phyloP scores from a whole-genome alignment of 1,140 invertebrate genomes.

The Lepeophtheirus salmonis region DNA sequence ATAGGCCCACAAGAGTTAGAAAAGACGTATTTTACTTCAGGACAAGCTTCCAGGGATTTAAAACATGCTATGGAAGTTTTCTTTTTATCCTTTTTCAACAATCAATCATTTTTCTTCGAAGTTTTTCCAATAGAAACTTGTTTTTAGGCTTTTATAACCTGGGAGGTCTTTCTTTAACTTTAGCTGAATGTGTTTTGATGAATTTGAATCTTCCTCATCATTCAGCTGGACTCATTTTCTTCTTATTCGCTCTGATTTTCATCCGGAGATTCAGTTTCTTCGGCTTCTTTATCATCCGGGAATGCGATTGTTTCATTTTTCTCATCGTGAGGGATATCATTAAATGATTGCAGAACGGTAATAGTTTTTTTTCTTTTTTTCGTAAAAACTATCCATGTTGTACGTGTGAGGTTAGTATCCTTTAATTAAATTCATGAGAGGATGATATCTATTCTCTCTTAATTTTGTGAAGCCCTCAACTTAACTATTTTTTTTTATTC shows the following conservation, averaged over 20 bases:
- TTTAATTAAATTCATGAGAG: constrained; percentile 64
- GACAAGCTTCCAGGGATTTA: not conserved
- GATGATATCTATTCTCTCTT: constrained; percentile 69
- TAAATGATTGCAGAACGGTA: constrained; percentile 1
- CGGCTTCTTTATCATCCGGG: not conserved
- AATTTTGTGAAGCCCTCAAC: constrained; percentile 81
- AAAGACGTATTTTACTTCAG: not conserved
- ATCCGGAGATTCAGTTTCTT: not conserved
- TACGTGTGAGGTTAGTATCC: constrained; percentile 93
- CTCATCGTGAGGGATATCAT: constrained; percentile 2
- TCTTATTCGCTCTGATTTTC: not conserved
- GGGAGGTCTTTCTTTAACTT: not conserved
- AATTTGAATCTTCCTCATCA: not conserved
- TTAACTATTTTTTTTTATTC: too few species aligned
- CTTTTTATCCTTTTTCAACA: not conserved
- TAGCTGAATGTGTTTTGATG: not conserved
- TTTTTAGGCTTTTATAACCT: not conserved
- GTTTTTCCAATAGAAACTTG: not conserved
- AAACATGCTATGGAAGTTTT: not conserved
- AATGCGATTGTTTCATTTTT: not conserved
- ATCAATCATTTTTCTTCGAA: not conserved
- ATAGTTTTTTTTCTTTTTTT: constrained; percentile 74
- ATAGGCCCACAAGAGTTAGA: too few species aligned
- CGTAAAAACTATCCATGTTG: constrained; percentile 99
- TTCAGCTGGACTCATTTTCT: not conserved